Base-by-base conservation (phyloP, 2,888 invertebrate species). In the Osmoderma eremita region DNA sequence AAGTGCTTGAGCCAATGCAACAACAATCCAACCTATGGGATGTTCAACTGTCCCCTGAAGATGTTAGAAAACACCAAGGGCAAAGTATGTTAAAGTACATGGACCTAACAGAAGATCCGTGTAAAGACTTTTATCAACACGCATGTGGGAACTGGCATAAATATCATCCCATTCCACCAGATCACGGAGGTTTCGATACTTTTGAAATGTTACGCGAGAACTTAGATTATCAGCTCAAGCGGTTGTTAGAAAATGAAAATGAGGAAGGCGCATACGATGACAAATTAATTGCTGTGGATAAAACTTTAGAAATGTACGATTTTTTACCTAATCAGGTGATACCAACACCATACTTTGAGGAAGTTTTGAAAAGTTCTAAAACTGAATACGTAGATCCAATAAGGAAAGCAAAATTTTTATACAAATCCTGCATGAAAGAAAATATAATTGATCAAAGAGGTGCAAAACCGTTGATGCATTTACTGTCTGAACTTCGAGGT, bases 131-230 rank as follows among this genome's bases (percentile, higher is more conserved):
- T 78, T 94, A 93, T 78, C 89, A 91, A 75, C 95, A 90, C 75
- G 91, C 94, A 0, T 95, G 91, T 78, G 95, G 95, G 0, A 93
- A 93, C 75, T 95, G 95, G 95, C 88, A 90, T 36, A 87, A 88
- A 58, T 84, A 89, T 45, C 93, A 95, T 81, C 92, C 93, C 0
- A 93, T 96, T 76, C 96, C 96, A 1, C 90, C 92, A 58, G 95
- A 95, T 76, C 92, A 94, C 82, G 90, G 93, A 4, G 90, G 91
- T 3, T 95, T 92, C 80, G 95, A 95, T 75, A 95, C 94, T 0
- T 96, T 96, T 79, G 94, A 94, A 83, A 92, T 93, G 86, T 83
- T 96, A 4, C 86, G 94, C 73, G 93, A 95, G 83, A 92, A 92
- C 74, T 82, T 93, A 51, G 91, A 93, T 77, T 78, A 85, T 0